A percentile compares a stretch with the other conserved stretches of the same genome.
Conservation (phyloP, 2,888 invertebrate genomes). For the Orthonychiurus folsomi region DNA sequence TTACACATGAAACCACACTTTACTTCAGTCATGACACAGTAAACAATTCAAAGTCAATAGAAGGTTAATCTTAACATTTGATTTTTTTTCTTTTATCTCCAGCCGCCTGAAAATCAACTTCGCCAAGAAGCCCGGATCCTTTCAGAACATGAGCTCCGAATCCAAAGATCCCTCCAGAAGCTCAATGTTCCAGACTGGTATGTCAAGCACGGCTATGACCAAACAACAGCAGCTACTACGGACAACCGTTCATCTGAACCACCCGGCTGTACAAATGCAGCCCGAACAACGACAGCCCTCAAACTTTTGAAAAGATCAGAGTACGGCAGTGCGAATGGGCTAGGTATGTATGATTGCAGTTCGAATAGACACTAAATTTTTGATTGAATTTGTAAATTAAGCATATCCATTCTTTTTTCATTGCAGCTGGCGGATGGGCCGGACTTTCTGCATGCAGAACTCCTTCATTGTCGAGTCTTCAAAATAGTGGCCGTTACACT, state of each 20-base stretch:
- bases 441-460: slow-evolving; percentile 56
- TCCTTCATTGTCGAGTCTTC: slow-evolving; percentile 57
- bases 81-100: slow-evolving; percentile 46
- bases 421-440: slow-evolving; percentile 53
- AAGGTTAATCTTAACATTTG: too few relatives aligned
- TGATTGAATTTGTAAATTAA: too few relatives aligned
- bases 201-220: slow-evolving; percentile 44
- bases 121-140: slow-evolving; percentile 72
- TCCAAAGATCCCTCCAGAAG: slow-evolving; percentile 85
- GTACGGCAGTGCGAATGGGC: slow-evolving; percentile 50
- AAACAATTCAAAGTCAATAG: too few relatives aligned
- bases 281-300: slow-evolving; percentile 11
- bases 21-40: too few relatives aligned
- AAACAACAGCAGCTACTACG: slow-evolving; percentile 19
- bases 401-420: too few relatives aligned
- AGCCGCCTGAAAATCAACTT: slow-evolving; percentile 91
- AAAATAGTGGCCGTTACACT: slow-evolving; percentile 32
- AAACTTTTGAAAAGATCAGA: slow-evolving; percentile 31
- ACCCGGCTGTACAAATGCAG: slow-evolving; percentile 5
- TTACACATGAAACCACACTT: too few relatives aligned
- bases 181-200: slow-evolving; percentile 94
- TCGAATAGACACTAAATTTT: too few relatives aligned
- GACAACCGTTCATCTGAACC: background rate
- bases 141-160: slow-evolving; percentile 87
- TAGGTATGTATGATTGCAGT: too few relatives aligned